Base-by-base conservation (phyloP, 2,797 vertebrate species). In the Apogon talboti region DNA sequence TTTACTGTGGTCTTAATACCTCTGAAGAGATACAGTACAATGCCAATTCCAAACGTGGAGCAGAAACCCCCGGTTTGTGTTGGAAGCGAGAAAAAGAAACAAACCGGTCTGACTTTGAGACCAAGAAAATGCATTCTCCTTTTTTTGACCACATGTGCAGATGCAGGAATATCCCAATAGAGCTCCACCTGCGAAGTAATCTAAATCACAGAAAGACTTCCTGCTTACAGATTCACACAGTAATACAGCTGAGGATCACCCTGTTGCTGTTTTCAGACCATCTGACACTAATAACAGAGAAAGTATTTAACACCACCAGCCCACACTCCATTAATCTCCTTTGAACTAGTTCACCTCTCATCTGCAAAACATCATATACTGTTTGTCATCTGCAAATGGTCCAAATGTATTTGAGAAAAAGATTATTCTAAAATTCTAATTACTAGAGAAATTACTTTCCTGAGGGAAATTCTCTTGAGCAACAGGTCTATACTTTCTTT, bases 151-250 rank as follows among this genome's bases (percentile, higher is more conserved):
- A 45, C 78, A 76, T 70, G 48, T 48, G 45, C 66, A 81, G 56
- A 83, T 30, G 18, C 24, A 49, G 66, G 64, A 74, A 45, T 60
- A 67, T 79, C 85, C 78, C 82, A 52, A 65, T 24, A 48, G 71
- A 56, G 18, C 62, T 75, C 76, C 50, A 82, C 70, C 75, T 84
- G 76, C 47, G 58, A 44, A 78, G 28, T 87, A 82, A 90, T 82
- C 56, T 67, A 77, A 89, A 85, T 85, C 60, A 69, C 83, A 89
- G 85, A 63, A 71, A 44, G 60, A 63, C 58, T 52, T 76, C 47
- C 71, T 53, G 45, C 30, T 74, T 45, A 50, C 49, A 49, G 54
- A 79, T 81, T 75, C 67, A 78, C 72, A 64, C 41, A 11, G 13
- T 60, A 66, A 58, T 55, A 59, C 72, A 59, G 50, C 64, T 56